Conservation (phyloP, 2,797 vertebrate genomes). For the Leptatherina wallacei region DNA sequence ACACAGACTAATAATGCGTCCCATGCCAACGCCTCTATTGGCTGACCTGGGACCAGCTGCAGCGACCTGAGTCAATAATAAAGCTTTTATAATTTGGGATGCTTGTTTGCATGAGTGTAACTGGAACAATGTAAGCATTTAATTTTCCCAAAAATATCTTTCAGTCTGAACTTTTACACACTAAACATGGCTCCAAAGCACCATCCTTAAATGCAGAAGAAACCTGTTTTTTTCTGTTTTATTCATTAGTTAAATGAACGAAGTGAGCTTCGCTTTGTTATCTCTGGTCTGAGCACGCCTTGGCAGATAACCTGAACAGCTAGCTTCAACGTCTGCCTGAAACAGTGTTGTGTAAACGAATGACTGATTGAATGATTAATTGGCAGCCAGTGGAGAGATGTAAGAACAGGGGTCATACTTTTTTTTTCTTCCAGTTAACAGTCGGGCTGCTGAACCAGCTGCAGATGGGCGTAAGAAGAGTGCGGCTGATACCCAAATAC, state of each 20-base stretch:
- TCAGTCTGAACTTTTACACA: background rate
- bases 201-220: background rate
- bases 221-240: too few species aligned
- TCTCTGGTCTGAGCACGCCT: background rate
- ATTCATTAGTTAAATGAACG: too few species aligned
- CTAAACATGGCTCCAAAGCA: background rate
- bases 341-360: background rate
- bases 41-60: background rate
- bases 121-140: background rate
- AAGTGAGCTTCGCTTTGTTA: background rate
- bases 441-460: too few species aligned
- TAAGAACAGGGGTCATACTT: too few species aligned
- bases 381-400: too few species aligned
- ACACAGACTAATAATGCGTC: too few species aligned
- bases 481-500: too few species aligned
- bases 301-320: slow-evolving; percentile 2
- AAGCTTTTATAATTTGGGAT: background rate
- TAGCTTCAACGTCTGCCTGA: slow-evolving; percentile 1
- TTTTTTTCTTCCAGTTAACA: too few species aligned
- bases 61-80: background rate
- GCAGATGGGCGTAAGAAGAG: too few species aligned
- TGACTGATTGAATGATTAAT: background rate
- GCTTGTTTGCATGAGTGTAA: background rate
- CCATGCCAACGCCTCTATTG: too few species aligned
- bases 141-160: too few species aligned